Evolutionary conservation across 2,797 vertebrate species (phyloP), one percentile per base, ranked within the genome.

Genomic region (Falco novaeseelandiae): DNA sequence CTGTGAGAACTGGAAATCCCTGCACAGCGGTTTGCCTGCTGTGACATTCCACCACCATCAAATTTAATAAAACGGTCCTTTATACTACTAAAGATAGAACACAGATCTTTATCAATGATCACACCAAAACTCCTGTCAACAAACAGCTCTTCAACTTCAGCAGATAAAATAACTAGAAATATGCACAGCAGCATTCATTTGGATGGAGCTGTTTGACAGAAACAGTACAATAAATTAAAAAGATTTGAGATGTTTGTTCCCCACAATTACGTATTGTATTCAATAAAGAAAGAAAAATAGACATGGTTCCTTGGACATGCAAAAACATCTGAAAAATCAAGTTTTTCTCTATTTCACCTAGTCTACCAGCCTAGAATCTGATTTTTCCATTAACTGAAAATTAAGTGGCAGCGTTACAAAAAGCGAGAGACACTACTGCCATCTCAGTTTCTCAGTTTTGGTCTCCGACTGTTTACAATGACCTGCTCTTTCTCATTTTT

Each of bases 231-330:
- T 8, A 46, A 0, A 0, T 48, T 15, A 25, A 42, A 61, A 73
- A 85, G 0, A 74, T 32, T 4, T 69, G 61, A 81, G 34, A 34
- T 0, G 0, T 20, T 94, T 87, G n/a, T 21, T 87, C 27, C 44
- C 36, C 14, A 12, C 7, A 72, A 52, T 61, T 54, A n/a, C 0
- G 0, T 16, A 38, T 0, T 8, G 0, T 10, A 70, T 32, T 72
- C 29, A 63, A 40, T 14, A 87, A 59, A 54, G 10, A 66, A 66
- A 55, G 7, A 62, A 83, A 91, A 63, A 21, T 0, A 71, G 42
- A 51, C 6, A 4, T 0, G 1, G 9, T 4, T 25, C 74, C 81
- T 87, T 59, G 62, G 66, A 61, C 36, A 79, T 6, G 69, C 11
- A 51, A 79, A 93, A 92, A 20, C 17, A 73, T 10, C 14, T n/a